phyloP scores from a whole-genome alignment of 2,888 invertebrate species.

The Cantharis rufa region DNA sequence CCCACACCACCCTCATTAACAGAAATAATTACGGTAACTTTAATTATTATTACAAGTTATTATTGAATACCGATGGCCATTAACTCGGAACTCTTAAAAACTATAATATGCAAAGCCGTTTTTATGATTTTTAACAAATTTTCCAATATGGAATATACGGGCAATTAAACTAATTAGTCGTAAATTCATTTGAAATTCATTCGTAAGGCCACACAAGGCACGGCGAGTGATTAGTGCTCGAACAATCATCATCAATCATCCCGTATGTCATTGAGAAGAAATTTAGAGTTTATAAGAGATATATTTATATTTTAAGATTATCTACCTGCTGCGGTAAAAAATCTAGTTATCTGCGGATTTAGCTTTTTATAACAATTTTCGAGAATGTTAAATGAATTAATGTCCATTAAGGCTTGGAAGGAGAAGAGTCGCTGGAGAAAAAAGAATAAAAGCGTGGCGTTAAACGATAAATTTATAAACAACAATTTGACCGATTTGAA shows the following conservation, averaged over 20 bases:
- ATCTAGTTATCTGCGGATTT: background rate
- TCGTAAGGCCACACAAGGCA: conserved; percentile 34
- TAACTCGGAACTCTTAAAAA: background rate
- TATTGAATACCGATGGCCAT: conserved; percentile 14
- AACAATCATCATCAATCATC: conserved; percentile 34
- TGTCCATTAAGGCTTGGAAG: background rate
- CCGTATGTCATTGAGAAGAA: conserved; percentile 27
- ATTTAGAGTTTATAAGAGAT: conserved; percentile 24
- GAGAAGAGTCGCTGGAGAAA: conserved; percentile 19
- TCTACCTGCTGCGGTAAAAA: conserved; percentile 21
- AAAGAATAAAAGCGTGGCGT: conserved; percentile 39
- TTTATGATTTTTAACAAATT: background rate
- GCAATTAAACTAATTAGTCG: conserved; percentile 31
- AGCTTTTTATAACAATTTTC: background rate
- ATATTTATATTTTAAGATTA: conserved; percentile 23
- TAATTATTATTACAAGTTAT: conserved; percentile 25
- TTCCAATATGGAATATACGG: conserved; percentile 2
- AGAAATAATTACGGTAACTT: conserved; percentile 49
- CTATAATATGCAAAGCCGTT: background rate
- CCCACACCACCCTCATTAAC: conserved; percentile 54
- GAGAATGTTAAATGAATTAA: conserved; percentile 4
- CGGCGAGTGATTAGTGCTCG: conserved; percentile 30
- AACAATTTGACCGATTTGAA: conserved; percentile 52
- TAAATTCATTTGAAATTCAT: conserved; percentile 19
- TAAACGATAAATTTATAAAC: conserved; percentile 55